phyloP scores from a whole-genome alignment of 2,797 vertebrate genomes.

The Pagetopsis macropterus region DNA sequence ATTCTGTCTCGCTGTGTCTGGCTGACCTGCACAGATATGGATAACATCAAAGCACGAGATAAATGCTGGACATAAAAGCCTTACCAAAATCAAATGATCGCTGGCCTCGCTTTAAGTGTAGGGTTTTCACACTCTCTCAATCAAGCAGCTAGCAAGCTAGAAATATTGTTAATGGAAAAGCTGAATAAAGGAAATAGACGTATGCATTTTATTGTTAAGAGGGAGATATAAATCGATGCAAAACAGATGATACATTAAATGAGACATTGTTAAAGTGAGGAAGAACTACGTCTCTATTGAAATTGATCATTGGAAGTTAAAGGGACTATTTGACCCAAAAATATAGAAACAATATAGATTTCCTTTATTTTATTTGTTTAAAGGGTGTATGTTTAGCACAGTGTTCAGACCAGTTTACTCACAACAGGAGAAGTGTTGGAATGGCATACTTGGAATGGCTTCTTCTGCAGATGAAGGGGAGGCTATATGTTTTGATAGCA shows the following conservation, averaged over 20 bases:
- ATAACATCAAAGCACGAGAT: conserved; percentile 59
- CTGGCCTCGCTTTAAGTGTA: conserved; percentile 9
- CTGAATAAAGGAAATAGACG: conserved; percentile 4
- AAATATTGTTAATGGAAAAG: conserved; percentile 22
- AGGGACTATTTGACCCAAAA: background rate
- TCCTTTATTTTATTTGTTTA: no score
- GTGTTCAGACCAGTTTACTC: background rate
- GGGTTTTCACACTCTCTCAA: conserved; percentile 23
- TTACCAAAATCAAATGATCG: conserved; percentile 49
- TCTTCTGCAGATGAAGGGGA: background rate
- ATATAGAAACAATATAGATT: no score
- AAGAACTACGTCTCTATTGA: conserved; percentile 1
- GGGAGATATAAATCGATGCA: background rate
- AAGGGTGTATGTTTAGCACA: background rate
- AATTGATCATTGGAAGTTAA: background rate
- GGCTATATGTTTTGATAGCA: background rate
- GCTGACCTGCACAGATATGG: conserved; percentile 50
- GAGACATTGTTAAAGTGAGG: conserved; percentile 20
- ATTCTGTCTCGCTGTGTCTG: conserved; percentile 43
- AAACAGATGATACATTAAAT: conserved; percentile 31
- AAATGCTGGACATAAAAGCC: conserved; percentile 59
- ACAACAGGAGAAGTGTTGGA: background rate
- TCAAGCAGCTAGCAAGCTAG: conserved; percentile 15
- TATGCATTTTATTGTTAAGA: conserved; percentile 3
- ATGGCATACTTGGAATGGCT: background rate